These are phyloP conservation scores for Gastracanthus pulcherrimus DNA, from an alignment of 2,888 invertebrate genomes.

Conservation along the genomic window DNA sequence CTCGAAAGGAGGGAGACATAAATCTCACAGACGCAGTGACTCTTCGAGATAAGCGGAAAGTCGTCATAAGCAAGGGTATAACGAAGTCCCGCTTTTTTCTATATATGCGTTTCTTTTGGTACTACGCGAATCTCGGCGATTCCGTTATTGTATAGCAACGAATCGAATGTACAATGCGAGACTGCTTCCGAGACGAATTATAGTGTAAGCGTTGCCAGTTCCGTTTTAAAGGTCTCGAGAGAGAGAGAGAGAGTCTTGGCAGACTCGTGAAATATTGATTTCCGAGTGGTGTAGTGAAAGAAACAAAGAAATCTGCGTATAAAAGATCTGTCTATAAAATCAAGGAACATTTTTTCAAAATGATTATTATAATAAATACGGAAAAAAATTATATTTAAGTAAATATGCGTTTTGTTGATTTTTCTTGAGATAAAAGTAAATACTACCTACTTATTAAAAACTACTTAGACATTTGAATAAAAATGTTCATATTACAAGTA, in stretches of 20 bases:
- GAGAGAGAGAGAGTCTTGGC: too few relatives aligned
- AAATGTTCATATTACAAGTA: too few relatives aligned
- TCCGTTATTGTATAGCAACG: constrained; percentile 27
- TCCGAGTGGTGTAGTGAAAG: too few relatives aligned
- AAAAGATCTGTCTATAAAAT: too few relatives aligned
- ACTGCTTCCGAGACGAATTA: constrained; percentile 20
- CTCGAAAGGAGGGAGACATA: not conserved
- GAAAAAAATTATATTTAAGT: too few relatives aligned
- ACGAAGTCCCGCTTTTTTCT: not conserved
- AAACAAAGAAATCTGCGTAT: too few relatives aligned
- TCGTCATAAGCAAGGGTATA: not conserved
- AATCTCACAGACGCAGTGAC: not conserved
- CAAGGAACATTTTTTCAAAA: too few relatives aligned
- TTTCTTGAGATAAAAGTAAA: too few relatives aligned
- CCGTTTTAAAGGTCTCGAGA: constrained; percentile 7
- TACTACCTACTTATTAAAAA: too few relatives aligned
- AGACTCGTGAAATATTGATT: not conserved
- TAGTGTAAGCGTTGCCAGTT: constrained; percentile 22
- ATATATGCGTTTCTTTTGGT: constrained; percentile 20
- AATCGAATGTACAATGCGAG: constrained; percentile 42
- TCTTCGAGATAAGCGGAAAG: not conserved
- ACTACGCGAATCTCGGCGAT: constrained; percentile 40
- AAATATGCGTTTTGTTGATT: too few relatives aligned
- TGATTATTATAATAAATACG: too few relatives aligned
- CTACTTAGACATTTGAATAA: too few relatives aligned